phyloP scores from a whole-genome alignment of 2,888 invertebrate species.

The Tinea trinotella region DNA sequence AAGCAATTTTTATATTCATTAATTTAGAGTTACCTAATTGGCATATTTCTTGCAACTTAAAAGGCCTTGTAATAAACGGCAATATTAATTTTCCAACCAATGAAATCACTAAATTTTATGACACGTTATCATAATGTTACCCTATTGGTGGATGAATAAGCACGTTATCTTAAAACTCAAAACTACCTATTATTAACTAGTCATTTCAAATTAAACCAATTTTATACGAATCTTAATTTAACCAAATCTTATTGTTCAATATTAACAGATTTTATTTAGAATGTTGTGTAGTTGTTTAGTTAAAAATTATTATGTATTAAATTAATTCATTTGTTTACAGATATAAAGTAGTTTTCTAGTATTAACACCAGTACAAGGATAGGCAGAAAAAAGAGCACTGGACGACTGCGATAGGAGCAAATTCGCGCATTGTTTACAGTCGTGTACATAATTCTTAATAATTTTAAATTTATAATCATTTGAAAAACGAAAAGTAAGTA shows the following conservation, averaged over 20 bases:
- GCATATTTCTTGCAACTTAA: slow-evolving; percentile 16
- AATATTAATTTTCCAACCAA: slow-evolving; percentile 18
- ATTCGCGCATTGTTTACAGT: too few species aligned
- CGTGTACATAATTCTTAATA: too few species aligned
- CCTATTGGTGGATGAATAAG: neutral
- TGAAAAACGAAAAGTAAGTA: too few species aligned
- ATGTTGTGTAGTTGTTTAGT: slow-evolving; percentile 1
- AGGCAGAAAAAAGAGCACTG: too few species aligned
- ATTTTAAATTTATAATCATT: too few species aligned
- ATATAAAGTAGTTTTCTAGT: neutral
- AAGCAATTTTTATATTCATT: neutral
- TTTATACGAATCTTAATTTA: slow-evolving; percentile 28
- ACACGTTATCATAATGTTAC: neutral
- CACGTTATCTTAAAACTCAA: neutral
- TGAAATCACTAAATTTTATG: neutral
- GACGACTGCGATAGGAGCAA: too few species aligned
- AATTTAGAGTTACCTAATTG: neutral
- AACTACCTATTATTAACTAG: slow-evolving; percentile 29
- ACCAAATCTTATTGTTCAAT: slow-evolving; percentile 65
- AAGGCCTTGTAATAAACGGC: slow-evolving; percentile 23
- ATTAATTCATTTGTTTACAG: slow-evolving; percentile 24
- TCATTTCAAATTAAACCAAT: slow-evolving; percentile 29
- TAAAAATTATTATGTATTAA: slow-evolving; percentile 24
- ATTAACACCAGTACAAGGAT: too few species aligned
- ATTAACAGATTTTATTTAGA: slow-evolving; percentile 63